Base-by-base conservation (phyloP, 2,113 vertebrate species). In the Neodon shergylaensis region DNA sequence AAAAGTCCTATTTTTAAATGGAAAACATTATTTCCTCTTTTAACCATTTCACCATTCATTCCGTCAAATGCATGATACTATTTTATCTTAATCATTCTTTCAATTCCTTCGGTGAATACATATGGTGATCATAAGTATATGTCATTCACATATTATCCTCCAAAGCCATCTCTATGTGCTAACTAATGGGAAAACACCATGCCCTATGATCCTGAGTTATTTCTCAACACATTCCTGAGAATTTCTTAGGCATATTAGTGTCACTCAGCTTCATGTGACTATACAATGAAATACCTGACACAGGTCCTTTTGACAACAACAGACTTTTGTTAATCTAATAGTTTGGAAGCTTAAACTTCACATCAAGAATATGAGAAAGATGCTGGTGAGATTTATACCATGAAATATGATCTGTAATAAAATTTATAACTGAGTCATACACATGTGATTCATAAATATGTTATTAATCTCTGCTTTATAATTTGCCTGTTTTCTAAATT, bases 51-150 rank as follows among this genome's bases (percentile, higher is more conserved):
- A 85, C 54, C 42, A 66, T 14, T 91, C 65, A 72, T 14, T 91
- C 74, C 42, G 58, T 66, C 79, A 65, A 90, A 65, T 88, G 72
- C 54, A 92, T 92, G 36, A 72, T 79, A 81, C 81, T n/a, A 77
- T 93, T 96, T 85, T 49, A 88, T 79, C 90, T 90, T 73, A 89
- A 76, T 33, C 36, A 61, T 81, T 95, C 16, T 66, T 83, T 76
- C 1, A 79, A 5, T 42, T 39, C 21, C 22, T 90, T 88, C 12
- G 81, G 26, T 47, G 21, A 88, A 77, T 58, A 21, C 58, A 58
- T 21, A 68, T 68, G 28, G 10, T 65, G 70, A 33, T 54, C 33
- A 76, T 22, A 74, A 8, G 9, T 16, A 76, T 2, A 61, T 1
- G 21, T 49, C 26, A 78, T 44, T 87, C 49, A 81, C 39, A 21